Conservation (phyloP, 1,140 invertebrate genomes). For the Euwallacea similis region DNA sequence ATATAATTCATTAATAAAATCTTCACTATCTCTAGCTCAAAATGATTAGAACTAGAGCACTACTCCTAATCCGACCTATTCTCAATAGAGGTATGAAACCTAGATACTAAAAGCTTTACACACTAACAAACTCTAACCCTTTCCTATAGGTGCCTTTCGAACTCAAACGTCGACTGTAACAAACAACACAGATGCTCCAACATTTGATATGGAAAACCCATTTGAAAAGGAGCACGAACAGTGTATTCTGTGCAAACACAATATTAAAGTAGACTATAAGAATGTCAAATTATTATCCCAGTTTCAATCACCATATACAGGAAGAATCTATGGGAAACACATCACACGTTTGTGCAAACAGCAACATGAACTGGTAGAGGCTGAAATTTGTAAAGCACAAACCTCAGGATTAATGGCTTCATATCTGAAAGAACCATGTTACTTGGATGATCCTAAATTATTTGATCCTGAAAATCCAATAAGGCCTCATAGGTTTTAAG, state of each 20-base stretch:
- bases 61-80: too few species aligned
- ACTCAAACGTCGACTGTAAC: too few species aligned
- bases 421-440: slow-evolving; percentile 75
- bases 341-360: slow-evolving; percentile 85
- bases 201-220: slow-evolving; percentile 76
- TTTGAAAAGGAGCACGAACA: slow-evolving; percentile 70
- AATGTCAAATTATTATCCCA: slow-evolving; percentile 90
- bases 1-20: too few species aligned
- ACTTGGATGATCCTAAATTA: slow-evolving; percentile 80
- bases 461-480: slow-evolving; percentile 83
- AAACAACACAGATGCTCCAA: slow-evolving; percentile 56
- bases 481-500: slow-evolving; percentile 75
- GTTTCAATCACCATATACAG: slow-evolving; percentile 93
- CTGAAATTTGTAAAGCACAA: slow-evolving; percentile 73
- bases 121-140: too few species aligned
- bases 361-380: slow-evolving; percentile 72
- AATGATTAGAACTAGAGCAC: too few species aligned
- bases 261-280: slow-evolving; percentile 87
- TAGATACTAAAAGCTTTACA: too few species aligned
- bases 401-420: slow-evolving; percentile 74
- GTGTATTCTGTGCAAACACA: slow-evolving; percentile 87
- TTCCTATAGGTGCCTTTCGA: too few species aligned
- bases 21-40: too few species aligned
- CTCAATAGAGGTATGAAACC: too few species aligned
- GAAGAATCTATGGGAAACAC: slow-evolving; percentile 85